Base-by-base conservation (phyloP, 2,113 vertebrate genomes). In the Hippoglossus stenolepis region DNA sequence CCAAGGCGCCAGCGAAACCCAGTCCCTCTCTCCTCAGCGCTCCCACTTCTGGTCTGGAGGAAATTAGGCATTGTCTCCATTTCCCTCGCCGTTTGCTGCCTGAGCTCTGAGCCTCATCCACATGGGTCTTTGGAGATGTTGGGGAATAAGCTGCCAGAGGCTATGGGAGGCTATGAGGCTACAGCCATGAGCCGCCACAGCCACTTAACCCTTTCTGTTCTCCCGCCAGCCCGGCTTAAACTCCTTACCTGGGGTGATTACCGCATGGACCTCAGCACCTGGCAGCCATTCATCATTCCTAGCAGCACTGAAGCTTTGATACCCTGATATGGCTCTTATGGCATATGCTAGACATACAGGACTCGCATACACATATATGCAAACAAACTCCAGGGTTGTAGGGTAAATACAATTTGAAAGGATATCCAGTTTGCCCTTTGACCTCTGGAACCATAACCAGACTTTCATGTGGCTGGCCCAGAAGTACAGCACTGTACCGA, bases 41-140 rank as follows among this genome's bases (percentile, higher is more conserved):
- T 77, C 71, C 59, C 62, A 72, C 66, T 61, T 69, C 82, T 79
- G 81, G 87, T 87, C 86, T 91, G 84, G 85, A 87, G 89, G 85
- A 94, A 94, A 94, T 94, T 84, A 92, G 85, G 85, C 73, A 81
- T 79, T 12, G 63, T 89, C 87, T 91, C 86, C 73, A 88, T 93
- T 90, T 90, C 85, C 87, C 78, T 26, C 67, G 45, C 38, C 1
- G 21, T 63, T 79, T 69, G 65, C 61, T 72, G 79, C 40, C 26
- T 65, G 49, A 86, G 78, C 77, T 59, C 47, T 10, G 75, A 68
- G 61, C 87, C 68, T 85, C 66, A 80, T 81, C 69, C 84, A 65
- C 57, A 13, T 3, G 4, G 73, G 75, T 60, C 75, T 82, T 80
- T 57, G 51, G 85, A 85, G 81, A 89, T 75, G 73, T 74, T 60